These are phyloP conservation scores for Pediacus dermestoides DNA, from an alignment of 2,888 invertebrate genomes.

Conservation along the genomic window DNA sequence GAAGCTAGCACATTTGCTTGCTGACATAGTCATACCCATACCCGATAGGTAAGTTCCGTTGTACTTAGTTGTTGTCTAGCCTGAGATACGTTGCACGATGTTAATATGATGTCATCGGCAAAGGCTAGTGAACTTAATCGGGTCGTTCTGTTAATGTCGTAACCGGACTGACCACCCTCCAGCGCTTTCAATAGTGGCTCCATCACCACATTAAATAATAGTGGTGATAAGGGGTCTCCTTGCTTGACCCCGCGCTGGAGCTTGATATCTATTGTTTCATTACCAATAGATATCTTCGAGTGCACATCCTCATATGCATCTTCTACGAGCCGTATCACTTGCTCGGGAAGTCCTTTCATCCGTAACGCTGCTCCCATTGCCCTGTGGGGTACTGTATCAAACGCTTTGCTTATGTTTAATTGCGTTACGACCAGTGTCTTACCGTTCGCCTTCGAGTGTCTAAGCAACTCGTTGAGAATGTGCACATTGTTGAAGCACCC, in stretches of 20 bases:
- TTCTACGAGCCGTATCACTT: conserved; percentile 30
- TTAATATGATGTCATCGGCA: conserved; percentile 45
- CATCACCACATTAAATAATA: conserved; percentile 42
- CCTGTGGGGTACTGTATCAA: conserved; percentile 39
- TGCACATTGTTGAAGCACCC: conserved; percentile 39
- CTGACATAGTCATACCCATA: conserved; percentile 30
- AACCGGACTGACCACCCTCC: conserved; percentile 27
- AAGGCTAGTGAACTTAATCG: conserved; percentile 39
- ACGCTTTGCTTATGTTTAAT: conserved; percentile 49
- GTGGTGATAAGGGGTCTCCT: conserved; percentile 43
- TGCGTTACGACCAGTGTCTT: conserved; percentile 42
- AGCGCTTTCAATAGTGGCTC: conserved; percentile 32
- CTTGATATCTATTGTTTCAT: conserved; percentile 19
- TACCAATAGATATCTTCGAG: conserved; percentile 30
- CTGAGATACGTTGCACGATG: conserved; percentile 34
- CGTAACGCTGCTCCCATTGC: conserved; percentile 34
- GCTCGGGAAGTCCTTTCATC: conserved; percentile 37
- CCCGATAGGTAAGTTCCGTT: conserved; percentile 27
- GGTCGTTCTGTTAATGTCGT: conserved; percentile 14
- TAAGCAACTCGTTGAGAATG: conserved; percentile 31
- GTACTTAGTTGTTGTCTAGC: conserved; percentile 31
- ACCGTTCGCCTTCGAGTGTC: conserved; percentile 30
- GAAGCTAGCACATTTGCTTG: conserved; percentile 23
- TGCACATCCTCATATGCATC: conserved; percentile 37
- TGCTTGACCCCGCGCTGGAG: conserved; percentile 46